Percentiles rank a stretch among this genome's conserved stretches.
These are phyloP conservation scores for Morone saxatilis DNA, from an alignment of 2,113 vertebrate genomes.

Conservation along the genomic window DNA sequence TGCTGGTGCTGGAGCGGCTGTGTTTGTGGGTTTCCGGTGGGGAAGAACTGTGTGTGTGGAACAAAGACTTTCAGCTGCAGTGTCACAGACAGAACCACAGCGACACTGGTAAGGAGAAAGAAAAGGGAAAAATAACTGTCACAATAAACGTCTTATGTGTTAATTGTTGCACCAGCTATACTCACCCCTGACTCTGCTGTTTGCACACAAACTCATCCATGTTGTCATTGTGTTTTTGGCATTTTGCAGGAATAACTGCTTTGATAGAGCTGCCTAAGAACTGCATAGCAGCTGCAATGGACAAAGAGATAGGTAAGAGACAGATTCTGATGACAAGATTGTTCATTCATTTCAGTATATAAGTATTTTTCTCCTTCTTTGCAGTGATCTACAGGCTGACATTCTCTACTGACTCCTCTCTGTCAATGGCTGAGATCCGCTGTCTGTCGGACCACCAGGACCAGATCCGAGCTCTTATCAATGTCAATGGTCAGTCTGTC, in stretches of 20 bases:
- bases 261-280: constrained; percentile 93
- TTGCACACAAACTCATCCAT: constrained; percentile 19
- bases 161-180: neutral
- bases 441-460: constrained; percentile 92
- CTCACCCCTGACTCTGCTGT: neutral
- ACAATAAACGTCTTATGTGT: too few species aligned
- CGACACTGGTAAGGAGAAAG: constrained; percentile 88
- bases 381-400: constrained; percentile 93
- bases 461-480: constrained; percentile 91
- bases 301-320: constrained; percentile 92
- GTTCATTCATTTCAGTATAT: neutral
- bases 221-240: neutral
- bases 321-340: neutral
- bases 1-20: constrained; percentile 90
- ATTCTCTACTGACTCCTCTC: constrained; percentile 70
- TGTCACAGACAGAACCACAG: constrained; percentile 89
- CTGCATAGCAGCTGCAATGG: constrained; percentile 91
- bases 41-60: constrained; percentile 94
- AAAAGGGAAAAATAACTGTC: neutral
- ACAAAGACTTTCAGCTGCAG: constrained; percentile 90
- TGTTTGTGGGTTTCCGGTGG: constrained; percentile 93
- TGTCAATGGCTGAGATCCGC: constrained; percentile 86
- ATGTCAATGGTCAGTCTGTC: constrained; percentile 87
- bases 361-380: constrained; percentile 2
- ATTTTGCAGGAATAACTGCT: constrained; percentile 87